Evolutionary conservation across 2,888 invertebrate genomes (phyloP).

Genomic region (Amitus sp.): DNA sequence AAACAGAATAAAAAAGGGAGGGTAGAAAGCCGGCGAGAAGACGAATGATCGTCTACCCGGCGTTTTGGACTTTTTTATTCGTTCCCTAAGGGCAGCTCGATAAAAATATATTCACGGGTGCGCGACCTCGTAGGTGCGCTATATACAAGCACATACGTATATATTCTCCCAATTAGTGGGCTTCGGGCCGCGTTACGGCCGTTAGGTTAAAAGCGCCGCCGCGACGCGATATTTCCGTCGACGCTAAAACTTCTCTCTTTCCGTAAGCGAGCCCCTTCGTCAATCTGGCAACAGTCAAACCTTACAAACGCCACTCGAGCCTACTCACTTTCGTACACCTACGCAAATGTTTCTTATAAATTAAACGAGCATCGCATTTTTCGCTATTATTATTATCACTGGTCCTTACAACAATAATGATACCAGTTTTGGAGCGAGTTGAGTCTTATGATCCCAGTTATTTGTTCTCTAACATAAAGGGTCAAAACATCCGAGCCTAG

Average conservation of each 20-base stretch:
- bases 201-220: conserved; percentile 57
- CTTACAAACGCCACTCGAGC: conserved; percentile 34
- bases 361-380: conserved; percentile 16
- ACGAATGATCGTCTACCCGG: conserved; percentile 48
- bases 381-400: conserved; percentile 32
- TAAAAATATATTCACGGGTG: conserved; percentile 61
- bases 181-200: conserved; percentile 51
- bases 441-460: too few species aligned
- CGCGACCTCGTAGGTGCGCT: conserved; percentile 42
- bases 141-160: conserved; percentile 45
- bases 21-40: conserved; percentile 46
- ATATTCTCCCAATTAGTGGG: conserved; percentile 64
- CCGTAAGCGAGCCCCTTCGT: conserved; percentile 37
- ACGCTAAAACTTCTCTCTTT: conserved; percentile 48
- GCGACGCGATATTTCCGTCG: conserved; percentile 64
- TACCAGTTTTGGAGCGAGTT: too few species aligned
- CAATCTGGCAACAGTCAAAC: conserved; percentile 42
- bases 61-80: conserved; percentile 37
- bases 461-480: too few species aligned
- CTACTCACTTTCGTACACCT: conserved; percentile 37
- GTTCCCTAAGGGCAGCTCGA: conserved; percentile 46
- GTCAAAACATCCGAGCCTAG: too few species aligned
- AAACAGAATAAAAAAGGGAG: conserved; percentile 28
- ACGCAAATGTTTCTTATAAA: conserved; percentile 38
- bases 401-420: conserved; percentile 18